Evolutionary conservation across 2,113 vertebrate genomes (phyloP), one percentile per base, ranked within the genome.

Genomic region (Carassius auratus): DNA sequence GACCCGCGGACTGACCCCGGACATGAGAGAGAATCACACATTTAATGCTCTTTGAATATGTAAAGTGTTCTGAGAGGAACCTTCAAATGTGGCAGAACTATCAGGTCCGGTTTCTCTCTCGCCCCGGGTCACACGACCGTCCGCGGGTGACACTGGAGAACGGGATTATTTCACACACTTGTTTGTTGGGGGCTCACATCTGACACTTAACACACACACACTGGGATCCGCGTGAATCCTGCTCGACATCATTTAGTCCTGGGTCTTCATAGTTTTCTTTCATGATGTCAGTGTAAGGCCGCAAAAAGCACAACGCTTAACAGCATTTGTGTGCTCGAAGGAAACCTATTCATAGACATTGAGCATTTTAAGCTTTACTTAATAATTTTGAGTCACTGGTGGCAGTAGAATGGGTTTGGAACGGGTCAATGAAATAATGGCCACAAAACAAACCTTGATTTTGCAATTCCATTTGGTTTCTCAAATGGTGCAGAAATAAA

Each of bases 11-110:
- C 91, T 57, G 30, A 79, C 61, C 61, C 75, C 19, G 66, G 86
- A 81, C 81, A 71, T 78, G 33, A 33, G 83, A 83, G 76, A 73
- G 66, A 87, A 86, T 87, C 84, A 52, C 90, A 91, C 92, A 86
- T 88, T 92, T 84, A 55, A 92, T 90, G 91, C 86, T 85, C 90
- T 93, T 88, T 92, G 92, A 92, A 94, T 95, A 94, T 93, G 92
- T 91, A 93, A 94, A 93, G 90, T 86, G 83, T 83, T 87, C 85
- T 45, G 45, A 23, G 10, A 80, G 75, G 52, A 87, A 76, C 88
- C 17, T 87, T 86, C 89, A 92, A 94, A 95, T 94, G 94, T 91
- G 91, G 89, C 94, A 94, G 93, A 95, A 95, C 94, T 95, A 95
- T 95, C 94, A 92, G 93, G 92, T 92, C 92, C 91, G 91, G 92